These are phyloP conservation scores for Anagyrus pseudococci DNA, from an alignment of 2,888 invertebrate species.

Conservation along the genomic window DNA sequence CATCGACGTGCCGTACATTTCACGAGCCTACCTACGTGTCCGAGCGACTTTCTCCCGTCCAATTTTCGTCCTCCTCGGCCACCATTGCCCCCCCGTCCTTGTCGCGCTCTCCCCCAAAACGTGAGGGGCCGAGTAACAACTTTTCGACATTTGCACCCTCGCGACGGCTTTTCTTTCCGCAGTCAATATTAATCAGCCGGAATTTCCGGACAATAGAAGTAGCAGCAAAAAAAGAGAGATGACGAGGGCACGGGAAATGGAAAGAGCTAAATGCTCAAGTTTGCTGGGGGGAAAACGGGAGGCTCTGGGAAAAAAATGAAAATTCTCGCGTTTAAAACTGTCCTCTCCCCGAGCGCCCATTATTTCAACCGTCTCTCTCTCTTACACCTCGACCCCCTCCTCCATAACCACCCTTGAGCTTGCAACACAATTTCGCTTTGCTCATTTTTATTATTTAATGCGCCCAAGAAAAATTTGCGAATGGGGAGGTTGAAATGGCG, in stretches of 20 bases:
- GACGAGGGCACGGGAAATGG: not conserved
- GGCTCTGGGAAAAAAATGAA: conserved; percentile 20
- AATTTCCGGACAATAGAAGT: conserved; percentile 1
- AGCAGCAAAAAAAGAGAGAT: conserved; percentile 1
- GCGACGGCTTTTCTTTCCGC: not conserved
- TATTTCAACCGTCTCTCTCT: conserved; percentile 13
- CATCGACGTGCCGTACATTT: too few species aligned
- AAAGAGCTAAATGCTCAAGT: conserved; percentile 6
- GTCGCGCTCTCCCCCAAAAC: too few species aligned
- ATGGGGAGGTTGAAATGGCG: not conserved
- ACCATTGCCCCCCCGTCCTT: too few species aligned
- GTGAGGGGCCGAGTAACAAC: too few species aligned
- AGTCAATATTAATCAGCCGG: conserved; percentile 17
- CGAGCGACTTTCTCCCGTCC: too few species aligned
- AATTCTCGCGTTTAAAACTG: conserved; percentile 24
- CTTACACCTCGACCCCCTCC: not conserved
- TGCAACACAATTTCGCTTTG: not conserved
- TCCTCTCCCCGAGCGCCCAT: not conserved
- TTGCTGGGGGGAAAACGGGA: not conserved
- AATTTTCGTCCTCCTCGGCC: too few species aligned
- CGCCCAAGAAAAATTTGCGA: not conserved
- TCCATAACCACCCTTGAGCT: not conserved
- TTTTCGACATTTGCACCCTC: not conserved
- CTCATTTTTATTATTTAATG: conserved; percentile 2
- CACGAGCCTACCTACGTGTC: not conserved